These are phyloP conservation scores for Microcebus murinus DNA, from an alignment of 2,113 vertebrate genomes.

Conservation along the genomic window DNA sequence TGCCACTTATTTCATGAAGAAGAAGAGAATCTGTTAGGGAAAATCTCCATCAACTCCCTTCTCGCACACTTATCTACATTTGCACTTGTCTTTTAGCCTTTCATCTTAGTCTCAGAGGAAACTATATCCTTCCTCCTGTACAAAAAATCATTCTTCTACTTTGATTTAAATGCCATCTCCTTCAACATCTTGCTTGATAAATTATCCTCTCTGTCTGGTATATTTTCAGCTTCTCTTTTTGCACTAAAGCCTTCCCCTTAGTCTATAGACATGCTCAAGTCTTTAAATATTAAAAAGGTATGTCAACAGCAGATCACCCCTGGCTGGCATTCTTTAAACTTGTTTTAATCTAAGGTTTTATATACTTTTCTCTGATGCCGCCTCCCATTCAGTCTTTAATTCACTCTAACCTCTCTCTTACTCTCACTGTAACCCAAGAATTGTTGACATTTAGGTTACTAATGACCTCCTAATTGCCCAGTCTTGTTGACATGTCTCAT, in stretches of 20 bases:
- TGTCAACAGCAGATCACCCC: neutral
- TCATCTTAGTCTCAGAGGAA: conserved; percentile 53
- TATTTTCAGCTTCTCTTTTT: neutral
- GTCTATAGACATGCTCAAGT: neutral
- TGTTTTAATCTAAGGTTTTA: neutral
- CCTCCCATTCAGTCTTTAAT: neutral
- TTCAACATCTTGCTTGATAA: neutral
- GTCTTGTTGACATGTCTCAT: neutral
- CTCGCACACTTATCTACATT: conserved; percentile 14
- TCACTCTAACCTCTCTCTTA: neutral
- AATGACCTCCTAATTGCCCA: too few relatives aligned
- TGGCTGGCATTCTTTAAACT: neutral
- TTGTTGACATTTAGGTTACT: neutral
- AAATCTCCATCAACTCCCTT: neutral
- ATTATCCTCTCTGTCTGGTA: neutral
- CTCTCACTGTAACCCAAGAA: neutral
- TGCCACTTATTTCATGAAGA: conserved; percentile 2
- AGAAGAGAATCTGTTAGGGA: neutral
- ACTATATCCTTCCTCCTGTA: neutral
- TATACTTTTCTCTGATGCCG: neutral
- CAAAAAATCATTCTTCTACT: conserved; percentile 17
- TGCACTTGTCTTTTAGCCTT: conserved; percentile 43
- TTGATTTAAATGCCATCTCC: neutral
- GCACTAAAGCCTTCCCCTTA: neutral
- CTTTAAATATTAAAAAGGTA: neutral